Conservation (phyloP, 2,797 vertebrate species). For the Salarias fasciatus region DNA sequence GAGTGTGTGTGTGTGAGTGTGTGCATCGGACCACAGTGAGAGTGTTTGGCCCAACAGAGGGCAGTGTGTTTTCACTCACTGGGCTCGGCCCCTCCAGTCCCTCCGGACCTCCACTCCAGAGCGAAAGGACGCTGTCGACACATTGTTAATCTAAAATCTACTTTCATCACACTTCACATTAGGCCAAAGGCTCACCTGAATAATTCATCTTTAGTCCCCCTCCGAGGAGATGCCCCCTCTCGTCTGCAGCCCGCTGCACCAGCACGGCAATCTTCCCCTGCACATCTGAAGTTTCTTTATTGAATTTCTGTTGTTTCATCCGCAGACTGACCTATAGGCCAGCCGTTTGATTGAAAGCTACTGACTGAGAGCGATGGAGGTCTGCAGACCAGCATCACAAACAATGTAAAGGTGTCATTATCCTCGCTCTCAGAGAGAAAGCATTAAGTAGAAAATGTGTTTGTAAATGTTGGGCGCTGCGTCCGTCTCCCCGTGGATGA, state of each 20-base stretch:
- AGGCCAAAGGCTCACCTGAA: constrained; percentile 46
- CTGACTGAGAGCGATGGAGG: constrained; percentile 3
- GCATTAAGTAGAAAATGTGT: too few relatives aligned
- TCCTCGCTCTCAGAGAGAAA: too few relatives aligned
- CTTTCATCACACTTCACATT: constrained; percentile 38
- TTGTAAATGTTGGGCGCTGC: too few relatives aligned
- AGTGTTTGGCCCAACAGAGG: constrained; percentile 70
- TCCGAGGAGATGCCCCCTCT: constrained; percentile 2
- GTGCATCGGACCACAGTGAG: constrained; percentile 1
- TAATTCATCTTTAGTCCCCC: constrained; percentile 31
- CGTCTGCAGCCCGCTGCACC: not conserved
- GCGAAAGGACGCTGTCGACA: constrained; percentile 40
- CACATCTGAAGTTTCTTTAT: constrained; percentile 12
- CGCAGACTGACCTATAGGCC: constrained; percentile 20
- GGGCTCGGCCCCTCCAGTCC: constrained; percentile 12
- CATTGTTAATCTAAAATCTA: constrained; percentile 48
- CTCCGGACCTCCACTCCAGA: constrained; percentile 33
- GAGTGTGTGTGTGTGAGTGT: constrained; percentile 4
- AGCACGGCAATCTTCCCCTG: not conserved
- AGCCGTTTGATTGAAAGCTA: constrained; percentile 23
- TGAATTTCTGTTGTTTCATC: constrained; percentile 27
- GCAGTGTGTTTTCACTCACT: constrained; percentile 74
- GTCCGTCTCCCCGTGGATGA: too few relatives aligned
- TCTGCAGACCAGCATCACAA: not conserved
- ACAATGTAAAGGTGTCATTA: too few relatives aligned